A percentile compares a stretch with the other conserved stretches of the same genome.
Conservation (phyloP, 2,888 invertebrate genomes). For the Apocheima hispidaria region DNA sequence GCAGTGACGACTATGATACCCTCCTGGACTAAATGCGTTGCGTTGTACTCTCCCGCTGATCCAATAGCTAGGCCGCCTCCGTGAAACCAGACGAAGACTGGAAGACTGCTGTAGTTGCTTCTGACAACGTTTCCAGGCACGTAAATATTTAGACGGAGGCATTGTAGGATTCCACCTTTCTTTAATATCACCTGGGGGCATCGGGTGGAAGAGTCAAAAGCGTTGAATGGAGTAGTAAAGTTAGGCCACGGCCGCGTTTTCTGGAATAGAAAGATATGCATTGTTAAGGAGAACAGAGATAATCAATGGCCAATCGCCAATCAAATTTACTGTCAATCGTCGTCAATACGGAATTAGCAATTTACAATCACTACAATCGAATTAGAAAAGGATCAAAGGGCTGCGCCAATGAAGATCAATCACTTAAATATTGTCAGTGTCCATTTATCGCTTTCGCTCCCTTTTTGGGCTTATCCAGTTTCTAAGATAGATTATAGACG, state of each 20-base stretch:
- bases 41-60: conserved; percentile 59
- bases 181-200: conserved; percentile 56
- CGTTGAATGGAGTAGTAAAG: conserved; percentile 58
- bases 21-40: conserved; percentile 59
- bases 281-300: no score
- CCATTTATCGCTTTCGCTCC: no score
- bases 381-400: no score
- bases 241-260: conserved; percentile 47
- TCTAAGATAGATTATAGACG: no score
- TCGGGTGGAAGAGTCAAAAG: conserved; percentile 54
- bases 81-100: conserved; percentile 71
- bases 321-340: no score
- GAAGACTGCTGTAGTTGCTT: conserved; percentile 41
- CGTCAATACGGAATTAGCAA: no score
- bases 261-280: conserved; percentile 56
- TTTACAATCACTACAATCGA: no score
- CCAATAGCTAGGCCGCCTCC: conserved; percentile 69
- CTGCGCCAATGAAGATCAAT: no score
- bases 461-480: no score
- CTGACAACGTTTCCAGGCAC: conserved; percentile 42
- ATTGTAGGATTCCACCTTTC: conserved; percentile 52
- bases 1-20: conserved; percentile 59
- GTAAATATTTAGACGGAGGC: conserved; percentile 57
- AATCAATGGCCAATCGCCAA: no score
- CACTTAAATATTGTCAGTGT: no score